Evolutionary conservation across 2,888 invertebrate species (phyloP).

Genomic region (Mesorhabditis spiculigera): DNA sequence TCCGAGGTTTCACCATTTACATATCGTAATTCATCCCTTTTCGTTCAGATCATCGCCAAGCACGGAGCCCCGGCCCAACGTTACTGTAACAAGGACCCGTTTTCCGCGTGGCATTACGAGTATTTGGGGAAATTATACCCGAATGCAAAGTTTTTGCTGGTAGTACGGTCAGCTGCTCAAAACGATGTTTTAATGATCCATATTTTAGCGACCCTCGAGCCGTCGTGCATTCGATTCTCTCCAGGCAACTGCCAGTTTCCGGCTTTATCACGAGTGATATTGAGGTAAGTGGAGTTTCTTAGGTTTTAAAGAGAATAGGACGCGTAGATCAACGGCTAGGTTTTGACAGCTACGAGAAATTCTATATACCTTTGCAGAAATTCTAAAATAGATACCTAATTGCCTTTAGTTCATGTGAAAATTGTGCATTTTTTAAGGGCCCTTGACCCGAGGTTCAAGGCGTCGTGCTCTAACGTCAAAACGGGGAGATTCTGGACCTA

Average conservation of each 20-base stretch:
- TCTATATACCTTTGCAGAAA: too few relatives aligned
- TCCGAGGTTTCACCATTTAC: constrained; percentile 20
- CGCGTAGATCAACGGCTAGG: too few relatives aligned
- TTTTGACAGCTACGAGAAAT: too few relatives aligned
- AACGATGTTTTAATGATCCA: background rate
- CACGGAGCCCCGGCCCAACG: constrained; percentile 85
- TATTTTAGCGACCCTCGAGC: constrained; percentile 68
- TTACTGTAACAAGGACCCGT: constrained; percentile 95
- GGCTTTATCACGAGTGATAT: constrained; percentile 73
- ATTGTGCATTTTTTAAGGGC: too few relatives aligned
- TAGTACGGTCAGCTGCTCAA: constrained; percentile 83
- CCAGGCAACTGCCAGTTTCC: constrained; percentile 78
- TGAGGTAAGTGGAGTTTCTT: background rate
- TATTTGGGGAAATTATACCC: constrained; percentile 90
- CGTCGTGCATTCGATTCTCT: constrained; percentile 94
- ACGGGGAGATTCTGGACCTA: too few relatives aligned
- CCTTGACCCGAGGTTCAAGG: too few relatives aligned
- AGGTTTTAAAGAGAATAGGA: too few relatives aligned
- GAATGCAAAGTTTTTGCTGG: constrained; percentile 91
- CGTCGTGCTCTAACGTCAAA: too few relatives aligned
- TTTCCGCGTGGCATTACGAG: constrained; percentile 89
- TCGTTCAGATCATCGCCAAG: constrained; percentile 70
- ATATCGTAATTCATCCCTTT: too few relatives aligned
- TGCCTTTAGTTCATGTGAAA: too few relatives aligned
- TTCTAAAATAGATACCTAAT: too few relatives aligned